Base-by-base conservation (phyloP, 2,888 invertebrate species). In the Aphrophora alni region DNA sequence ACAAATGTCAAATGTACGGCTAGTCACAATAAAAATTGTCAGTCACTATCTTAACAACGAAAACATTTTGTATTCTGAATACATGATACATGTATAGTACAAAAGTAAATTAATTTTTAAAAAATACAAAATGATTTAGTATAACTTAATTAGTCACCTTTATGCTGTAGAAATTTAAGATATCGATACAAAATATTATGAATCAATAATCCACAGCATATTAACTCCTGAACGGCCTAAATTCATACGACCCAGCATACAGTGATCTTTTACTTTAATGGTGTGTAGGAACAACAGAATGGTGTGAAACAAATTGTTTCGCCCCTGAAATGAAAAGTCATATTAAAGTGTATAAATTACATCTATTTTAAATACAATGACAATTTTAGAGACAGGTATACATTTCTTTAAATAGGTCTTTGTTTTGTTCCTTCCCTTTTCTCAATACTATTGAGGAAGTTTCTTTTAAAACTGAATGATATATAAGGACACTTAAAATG, bases 281-380 rank as follows among this genome's bases (percentile, higher is more conserved):
- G 93, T 92, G 86, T 94, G 92, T 68, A 97, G 88, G 88, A 97
- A 95, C 86, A 97, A 91, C 85, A 97, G 90, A 83, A 97, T 91
- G 76, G 95, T 93, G 88, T 97, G 95, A 87, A 97, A 95, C 86
- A 97, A 89, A 89, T 97, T 97, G 89, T 96, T 96, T 86, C 97
- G 92, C 77, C 97, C 97, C 92, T 93, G 87, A 83, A 90, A 90
- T 78, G 84, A 81, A 82, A 83, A 83, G 82, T 38, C 82, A n/a
- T n/a, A n/a, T n/a, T n/a, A n/a, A n/a, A n/a, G n/a, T n/a, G n/a
- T n/a, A n/a, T n/a, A n/a, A n/a, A n/a, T n/a, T n/a, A n/a, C n/a
- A n/a, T n/a, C n/a, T n/a, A n/a, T n/a, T n/a, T n/a, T n/a, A n/a
- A n/a, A n/a, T n/a, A n/a, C n/a, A n/a, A n/a, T n/a, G n/a, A n/a